A percentile compares a stretch with the other conserved stretches of the same genome.
These are phyloP conservation scores for Amblyraja radiata DNA, from an alignment of 2,797 vertebrate genomes.

Conservation along the genomic window DNA sequence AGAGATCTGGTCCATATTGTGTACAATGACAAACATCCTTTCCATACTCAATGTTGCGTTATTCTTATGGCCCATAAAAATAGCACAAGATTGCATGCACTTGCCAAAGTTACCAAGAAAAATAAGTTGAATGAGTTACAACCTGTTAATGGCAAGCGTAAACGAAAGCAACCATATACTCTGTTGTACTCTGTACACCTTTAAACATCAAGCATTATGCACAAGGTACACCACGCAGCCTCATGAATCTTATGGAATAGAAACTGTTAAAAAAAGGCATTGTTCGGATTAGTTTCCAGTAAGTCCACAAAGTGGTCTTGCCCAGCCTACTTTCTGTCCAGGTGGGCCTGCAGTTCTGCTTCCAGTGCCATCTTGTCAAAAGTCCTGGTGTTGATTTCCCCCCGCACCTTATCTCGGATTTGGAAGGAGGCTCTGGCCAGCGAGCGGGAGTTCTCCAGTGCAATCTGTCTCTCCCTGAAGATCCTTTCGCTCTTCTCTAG, in stretches of 20 bases:
- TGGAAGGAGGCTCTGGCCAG: slow-evolving; percentile 90
- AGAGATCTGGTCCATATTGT: neutral
- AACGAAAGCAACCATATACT: slow-evolving; percentile 12
- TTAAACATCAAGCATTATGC: slow-evolving; percentile 3
- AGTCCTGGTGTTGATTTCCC: slow-evolving; percentile 86
- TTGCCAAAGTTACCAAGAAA: neutral
- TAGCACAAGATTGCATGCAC: neutral
- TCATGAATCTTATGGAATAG: neutral
- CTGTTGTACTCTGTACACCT: slow-evolving; percentile 10
- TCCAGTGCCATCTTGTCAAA: slow-evolving; percentile 96
- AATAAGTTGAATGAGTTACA: neutral
- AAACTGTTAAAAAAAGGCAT: slow-evolving; percentile 12
- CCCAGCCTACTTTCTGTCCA: slow-evolving; percentile 72
- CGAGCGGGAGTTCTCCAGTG: slow-evolving; percentile 86
- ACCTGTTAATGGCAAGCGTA: neutral
- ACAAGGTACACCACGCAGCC: neutral
- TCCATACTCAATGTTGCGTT: neutral
- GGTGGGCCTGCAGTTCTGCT: slow-evolving; percentile 80
- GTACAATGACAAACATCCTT: neutral
- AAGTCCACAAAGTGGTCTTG: neutral
- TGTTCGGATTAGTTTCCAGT: neutral
- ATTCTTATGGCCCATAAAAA: neutral
- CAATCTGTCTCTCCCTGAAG: slow-evolving; percentile 77
- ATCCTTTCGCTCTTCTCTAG: slow-evolving; percentile 94
- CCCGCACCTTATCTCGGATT: slow-evolving; percentile 83